phyloP scores from a whole-genome alignment of 2,888 invertebrate genomes.

The Nymphalis c-album region DNA sequence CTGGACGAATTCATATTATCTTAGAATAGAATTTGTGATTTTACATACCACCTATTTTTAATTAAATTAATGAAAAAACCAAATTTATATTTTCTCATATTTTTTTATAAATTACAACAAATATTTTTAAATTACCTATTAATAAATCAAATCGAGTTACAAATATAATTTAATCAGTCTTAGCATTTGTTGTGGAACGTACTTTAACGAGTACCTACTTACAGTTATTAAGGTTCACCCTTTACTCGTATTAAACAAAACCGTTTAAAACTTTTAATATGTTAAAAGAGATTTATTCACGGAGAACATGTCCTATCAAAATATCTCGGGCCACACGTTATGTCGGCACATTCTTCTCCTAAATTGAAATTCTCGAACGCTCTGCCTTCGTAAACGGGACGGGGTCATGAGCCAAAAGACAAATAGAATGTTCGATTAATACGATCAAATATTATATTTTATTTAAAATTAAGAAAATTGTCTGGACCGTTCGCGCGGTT shows the following conservation, averaged over 20 bases:
- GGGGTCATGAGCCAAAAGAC: conserved; percentile 77
- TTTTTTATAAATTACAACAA: too few species aligned
- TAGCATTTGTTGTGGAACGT: not conserved
- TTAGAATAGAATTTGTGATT: too few species aligned
- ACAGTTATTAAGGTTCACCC: conserved; percentile 18
- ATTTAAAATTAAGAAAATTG: conserved; percentile 32
- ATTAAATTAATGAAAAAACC: too few species aligned
- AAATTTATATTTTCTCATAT: too few species aligned
- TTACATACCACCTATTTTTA: too few species aligned
- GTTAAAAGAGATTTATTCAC: conserved; percentile 80
- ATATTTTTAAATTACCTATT: too few species aligned
- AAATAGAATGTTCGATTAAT: conserved; percentile 80
- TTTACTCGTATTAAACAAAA: conserved; percentile 62
- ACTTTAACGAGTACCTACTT: not conserved
- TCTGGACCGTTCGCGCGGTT: too few species aligned
- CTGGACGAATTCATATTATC: too few species aligned
- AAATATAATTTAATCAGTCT: not conserved
- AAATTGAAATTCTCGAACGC: conserved; percentile 82
- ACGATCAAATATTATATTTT: conserved; percentile 70
- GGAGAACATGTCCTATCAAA: conserved; percentile 81
- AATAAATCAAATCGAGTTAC: too few species aligned
- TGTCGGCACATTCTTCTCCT: conserved; percentile 82
- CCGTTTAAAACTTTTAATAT: conserved; percentile 77
- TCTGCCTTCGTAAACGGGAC: conserved; percentile 71
- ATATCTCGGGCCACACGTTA: conserved; percentile 82